Percentiles rank a stretch among this genome's conserved stretches.
Evolutionary conservation across 2,797 vertebrate genomes (phyloP).

Genomic region (Atherinosoma microstoma): DNA sequence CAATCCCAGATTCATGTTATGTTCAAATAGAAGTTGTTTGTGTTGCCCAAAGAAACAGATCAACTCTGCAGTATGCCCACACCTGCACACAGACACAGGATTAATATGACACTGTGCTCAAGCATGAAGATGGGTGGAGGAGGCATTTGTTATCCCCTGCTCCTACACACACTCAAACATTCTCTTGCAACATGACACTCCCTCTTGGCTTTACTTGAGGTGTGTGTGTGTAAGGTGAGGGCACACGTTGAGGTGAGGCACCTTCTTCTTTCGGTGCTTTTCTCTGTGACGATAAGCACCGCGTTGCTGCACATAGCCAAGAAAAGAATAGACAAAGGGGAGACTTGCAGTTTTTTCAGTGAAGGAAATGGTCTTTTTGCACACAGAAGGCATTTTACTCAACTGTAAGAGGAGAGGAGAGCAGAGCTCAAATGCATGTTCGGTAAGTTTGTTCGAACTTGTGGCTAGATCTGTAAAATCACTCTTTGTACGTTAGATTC

Average conservation of each 20-base stretch:
- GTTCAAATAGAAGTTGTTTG: not conserved
- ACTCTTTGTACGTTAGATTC: not conserved
- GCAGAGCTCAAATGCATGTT: slow-evolving; percentile 31
- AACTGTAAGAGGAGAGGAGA: slow-evolving; percentile 69
- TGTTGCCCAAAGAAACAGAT: not conserved
- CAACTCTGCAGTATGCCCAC: slow-evolving; percentile 16
- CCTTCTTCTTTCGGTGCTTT: slow-evolving; percentile 27
- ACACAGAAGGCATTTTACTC: slow-evolving; percentile 72
- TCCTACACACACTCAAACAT: slow-evolving; percentile 19
- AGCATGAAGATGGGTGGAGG: slow-evolving; percentile 65
- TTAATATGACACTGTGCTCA: slow-evolving; percentile 62
- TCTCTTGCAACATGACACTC: slow-evolving; percentile 48
- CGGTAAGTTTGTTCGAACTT: slow-evolving; percentile 67
- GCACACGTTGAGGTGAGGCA: slow-evolving; percentile 50
- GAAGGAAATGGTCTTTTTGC: slow-evolving; percentile 74
- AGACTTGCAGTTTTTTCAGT: slow-evolving; percentile 20
- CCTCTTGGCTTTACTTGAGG: slow-evolving; percentile 38
- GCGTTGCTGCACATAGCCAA: slow-evolving; percentile 8
- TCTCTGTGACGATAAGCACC: slow-evolving; percentile 9
- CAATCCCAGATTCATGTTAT: not conserved
- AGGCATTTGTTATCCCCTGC: slow-evolving; percentile 46
- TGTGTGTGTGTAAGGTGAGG: slow-evolving; percentile 37
- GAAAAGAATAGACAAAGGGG: slow-evolving; percentile 8
- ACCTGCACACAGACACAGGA: slow-evolving; percentile 26
- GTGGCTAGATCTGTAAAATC: slow-evolving; percentile 17